Conservation (phyloP, 2,888 invertebrate genomes). For the Linnaemya vulpina region DNA sequence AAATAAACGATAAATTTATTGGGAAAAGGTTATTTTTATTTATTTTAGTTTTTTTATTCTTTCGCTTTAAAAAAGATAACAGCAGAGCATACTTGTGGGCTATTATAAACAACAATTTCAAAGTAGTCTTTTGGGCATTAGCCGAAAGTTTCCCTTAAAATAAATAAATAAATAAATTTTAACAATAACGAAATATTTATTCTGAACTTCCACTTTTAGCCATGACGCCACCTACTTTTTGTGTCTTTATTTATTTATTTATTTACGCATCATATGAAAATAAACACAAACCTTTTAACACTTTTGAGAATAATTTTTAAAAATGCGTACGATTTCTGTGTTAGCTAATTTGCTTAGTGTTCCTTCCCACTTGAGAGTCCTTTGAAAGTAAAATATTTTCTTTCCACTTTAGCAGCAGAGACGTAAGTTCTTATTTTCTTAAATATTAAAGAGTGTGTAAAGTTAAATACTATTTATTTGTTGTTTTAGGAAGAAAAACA, state of each 20-base stretch:
- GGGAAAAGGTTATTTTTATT: not conserved
- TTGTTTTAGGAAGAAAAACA: slow-evolving; percentile 25
- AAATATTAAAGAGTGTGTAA: slow-evolving; percentile 10
- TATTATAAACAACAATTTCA: not conserved
- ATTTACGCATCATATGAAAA: slow-evolving; percentile 48
- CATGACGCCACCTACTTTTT: slow-evolving; percentile 22
- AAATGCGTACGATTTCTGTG: slow-evolving; percentile 21
- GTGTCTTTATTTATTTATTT: slow-evolving; percentile 35
- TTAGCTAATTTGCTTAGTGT: not conserved
- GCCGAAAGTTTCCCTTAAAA: slow-evolving; percentile 6
- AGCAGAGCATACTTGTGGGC: slow-evolving; percentile 16
- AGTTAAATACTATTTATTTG: slow-evolving; percentile 52
- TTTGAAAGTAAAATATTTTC: slow-evolving; percentile 1
- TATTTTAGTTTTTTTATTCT: not conserved
- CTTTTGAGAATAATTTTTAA: slow-evolving; percentile 41
- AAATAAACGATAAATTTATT: slow-evolving; percentile 19
- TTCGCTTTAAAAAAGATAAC: not conserved
- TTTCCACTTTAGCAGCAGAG: slow-evolving; percentile 1
- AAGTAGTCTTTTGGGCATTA: slow-evolving; percentile 52
- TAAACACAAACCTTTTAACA: slow-evolving; percentile 55
- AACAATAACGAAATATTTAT: slow-evolving; percentile 60
- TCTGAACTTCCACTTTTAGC: slow-evolving; percentile 47
- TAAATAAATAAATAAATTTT: slow-evolving; percentile 22
- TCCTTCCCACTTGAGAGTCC: slow-evolving; percentile 1
- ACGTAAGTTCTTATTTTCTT: not conserved